These are phyloP conservation scores for Ischnura elegans DNA, from an alignment of 2,888 invertebrate species.

Conservation along the genomic window DNA sequence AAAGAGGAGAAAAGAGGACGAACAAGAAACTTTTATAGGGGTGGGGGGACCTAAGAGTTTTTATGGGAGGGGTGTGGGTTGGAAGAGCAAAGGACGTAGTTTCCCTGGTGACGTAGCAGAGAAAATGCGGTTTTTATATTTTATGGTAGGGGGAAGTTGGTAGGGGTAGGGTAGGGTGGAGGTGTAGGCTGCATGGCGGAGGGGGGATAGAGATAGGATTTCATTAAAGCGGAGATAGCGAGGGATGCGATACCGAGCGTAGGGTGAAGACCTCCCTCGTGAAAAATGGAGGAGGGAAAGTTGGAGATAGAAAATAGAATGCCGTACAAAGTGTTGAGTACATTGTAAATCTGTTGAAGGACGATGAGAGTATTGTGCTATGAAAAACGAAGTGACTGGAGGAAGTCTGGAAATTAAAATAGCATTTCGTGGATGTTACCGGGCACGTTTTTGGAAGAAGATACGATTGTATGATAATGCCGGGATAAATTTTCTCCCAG, in stretches of 20 bases:
- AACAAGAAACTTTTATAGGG: not conserved
- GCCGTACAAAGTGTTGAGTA: not conserved
- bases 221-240: conserved; percentile 58
- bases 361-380: too few relatives aligned
- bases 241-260: not conserved
- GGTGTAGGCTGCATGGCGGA: not conserved
- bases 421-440: too few relatives aligned
- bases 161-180: not conserved
- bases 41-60: not conserved
- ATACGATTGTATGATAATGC: too few relatives aligned
- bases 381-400: too few relatives aligned
- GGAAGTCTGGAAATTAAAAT: too few relatives aligned
- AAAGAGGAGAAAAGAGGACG: not conserved
- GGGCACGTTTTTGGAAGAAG: too few relatives aligned
- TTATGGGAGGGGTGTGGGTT: not conserved
- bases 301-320: not conserved
- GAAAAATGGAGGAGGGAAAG: not conserved
- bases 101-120: conserved; percentile 18
- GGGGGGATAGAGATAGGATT: conserved; percentile 15
- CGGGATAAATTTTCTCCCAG: too few relatives aligned
- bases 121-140: conserved; percentile 31
- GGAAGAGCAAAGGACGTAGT: not conserved
- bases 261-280: not conserved
- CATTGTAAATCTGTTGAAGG: too few relatives aligned
- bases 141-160: not conserved